phyloP scores from a whole-genome alignment of 2,113 vertebrate genomes.

The Notiomystis cincta region DNA sequence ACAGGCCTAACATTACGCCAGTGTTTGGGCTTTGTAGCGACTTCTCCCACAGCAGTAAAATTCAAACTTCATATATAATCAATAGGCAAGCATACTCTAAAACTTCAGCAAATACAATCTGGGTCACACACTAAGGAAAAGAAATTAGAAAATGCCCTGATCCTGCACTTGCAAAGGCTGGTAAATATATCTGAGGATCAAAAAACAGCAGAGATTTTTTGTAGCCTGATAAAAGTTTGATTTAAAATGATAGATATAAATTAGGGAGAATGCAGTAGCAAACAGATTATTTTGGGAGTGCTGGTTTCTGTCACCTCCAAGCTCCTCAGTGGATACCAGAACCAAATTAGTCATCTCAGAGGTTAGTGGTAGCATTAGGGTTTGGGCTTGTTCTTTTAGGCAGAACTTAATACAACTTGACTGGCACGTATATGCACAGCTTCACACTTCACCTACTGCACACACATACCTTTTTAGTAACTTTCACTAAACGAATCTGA shows the following conservation, averaged over 20 bases:
- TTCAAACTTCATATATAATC: neutral
- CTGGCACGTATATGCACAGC: neutral
- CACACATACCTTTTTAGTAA: neutral
- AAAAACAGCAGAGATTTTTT: neutral
- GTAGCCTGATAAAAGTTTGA: neutral
- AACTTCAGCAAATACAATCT: neutral
- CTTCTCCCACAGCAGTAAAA: neutral
- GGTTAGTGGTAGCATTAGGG: neutral
- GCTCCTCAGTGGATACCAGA: rapidly evolving
- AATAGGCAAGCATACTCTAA: neutral
- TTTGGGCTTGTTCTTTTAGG: neutral
- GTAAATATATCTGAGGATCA: neutral
- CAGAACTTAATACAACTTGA: neutral
- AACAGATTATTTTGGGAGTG: neutral
- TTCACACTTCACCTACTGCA: neutral
- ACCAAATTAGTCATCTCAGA: rapidly evolving
- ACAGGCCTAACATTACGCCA: neutral
- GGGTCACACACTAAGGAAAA: neutral
- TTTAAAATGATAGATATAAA: neutral
- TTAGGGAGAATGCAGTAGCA: neutral
- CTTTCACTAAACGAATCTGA: neutral
- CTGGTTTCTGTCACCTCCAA: neutral
- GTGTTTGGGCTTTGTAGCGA: neutral
- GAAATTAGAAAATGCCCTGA: neutral
- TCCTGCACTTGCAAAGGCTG: neutral